Evolutionary conservation across 2,888 invertebrate genomes (phyloP).

Genomic region (Yponomeuta evonymella): DNA sequence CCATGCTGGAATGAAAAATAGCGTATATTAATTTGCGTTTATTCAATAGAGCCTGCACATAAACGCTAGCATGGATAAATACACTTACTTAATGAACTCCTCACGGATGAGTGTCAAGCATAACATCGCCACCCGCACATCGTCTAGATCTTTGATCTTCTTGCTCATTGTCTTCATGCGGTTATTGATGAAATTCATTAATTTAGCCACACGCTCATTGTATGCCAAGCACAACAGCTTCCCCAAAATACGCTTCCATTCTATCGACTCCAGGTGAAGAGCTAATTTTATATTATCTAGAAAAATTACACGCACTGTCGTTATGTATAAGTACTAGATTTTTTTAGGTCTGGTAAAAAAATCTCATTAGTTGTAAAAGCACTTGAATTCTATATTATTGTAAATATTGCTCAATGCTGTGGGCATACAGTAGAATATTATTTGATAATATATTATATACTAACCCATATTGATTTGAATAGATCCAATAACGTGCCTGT

Average conservation of each 20-base stretch:
- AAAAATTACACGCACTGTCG: neutral
- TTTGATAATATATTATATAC: neutral
- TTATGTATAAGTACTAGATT: too few relatives aligned
- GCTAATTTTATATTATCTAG: slow-evolving; percentile 79
- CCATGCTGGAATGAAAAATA: slow-evolving; percentile 69
- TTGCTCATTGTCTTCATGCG: slow-evolving; percentile 82
- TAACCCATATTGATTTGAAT: slow-evolving; percentile 85
- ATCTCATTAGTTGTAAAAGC: too few relatives aligned
- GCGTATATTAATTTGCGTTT: too few relatives aligned
- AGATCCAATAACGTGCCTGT: slow-evolving; percentile 82
- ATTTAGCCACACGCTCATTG: slow-evolving; percentile 80
- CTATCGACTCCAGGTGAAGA: slow-evolving; percentile 83
- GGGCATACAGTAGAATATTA: too few relatives aligned
- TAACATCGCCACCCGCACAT: slow-evolving; percentile 87
- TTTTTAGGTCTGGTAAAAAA: too few relatives aligned
- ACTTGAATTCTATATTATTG: too few relatives aligned
- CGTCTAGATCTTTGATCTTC: slow-evolving; percentile 85
- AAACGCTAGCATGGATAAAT: neutral
- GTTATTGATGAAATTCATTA: slow-evolving; percentile 86
- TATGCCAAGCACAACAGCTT: slow-evolving; percentile 81
- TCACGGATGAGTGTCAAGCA: slow-evolving; percentile 85
- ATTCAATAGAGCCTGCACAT: too few relatives aligned
- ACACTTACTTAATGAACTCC: slow-evolving; percentile 79
- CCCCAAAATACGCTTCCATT: slow-evolving; percentile 86
- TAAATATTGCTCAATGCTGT: too few relatives aligned